Evolutionary conservation across 2,113 vertebrate species (phyloP).

Genomic region (Notarius lentiginosus): DNA sequence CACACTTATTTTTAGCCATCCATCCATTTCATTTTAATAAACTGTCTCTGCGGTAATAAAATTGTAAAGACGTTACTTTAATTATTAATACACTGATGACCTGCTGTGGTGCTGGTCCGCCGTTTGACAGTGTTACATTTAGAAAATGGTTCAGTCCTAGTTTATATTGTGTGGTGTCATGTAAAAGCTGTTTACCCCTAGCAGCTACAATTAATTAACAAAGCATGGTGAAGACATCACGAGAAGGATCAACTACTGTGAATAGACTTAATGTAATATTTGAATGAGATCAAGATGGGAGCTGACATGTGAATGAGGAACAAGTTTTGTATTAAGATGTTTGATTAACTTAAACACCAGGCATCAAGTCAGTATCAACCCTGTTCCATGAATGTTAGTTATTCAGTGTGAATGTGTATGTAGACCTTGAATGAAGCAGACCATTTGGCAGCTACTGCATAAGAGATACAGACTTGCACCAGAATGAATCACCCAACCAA

Average conservation of each 20-base stretch:
- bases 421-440: slow-evolving; percentile 2
- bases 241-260: slow-evolving; percentile 27
- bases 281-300: slow-evolving; percentile 1
- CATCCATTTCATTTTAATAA: slow-evolving; percentile 35
- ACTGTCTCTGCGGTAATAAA: slow-evolving; percentile 20
- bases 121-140: background rate
- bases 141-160: background rate
- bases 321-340: slow-evolving; percentile 14
- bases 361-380: background rate
- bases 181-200: slow-evolving; percentile 29
- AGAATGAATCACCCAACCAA: slow-evolving; percentile 1
- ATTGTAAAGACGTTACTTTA: slow-evolving; percentile 11
- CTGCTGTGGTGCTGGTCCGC: background rate
- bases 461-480: background rate
- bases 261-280: slow-evolving; percentile 14
- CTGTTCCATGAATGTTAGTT: background rate
- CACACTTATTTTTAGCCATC: slow-evolving; percentile 29
- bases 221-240: slow-evolving; percentile 3
- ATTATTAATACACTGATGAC: slow-evolving; percentile 21
- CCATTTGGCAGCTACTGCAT: background rate
- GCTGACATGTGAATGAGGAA: background rate
- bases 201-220: slow-evolving; percentile 22
- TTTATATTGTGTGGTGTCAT: background rate
- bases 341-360: background rate
- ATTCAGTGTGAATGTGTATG: slow-evolving; percentile 3